These are phyloP conservation scores for Meandrina meandrites DNA, from an alignment of 92 coral and sea anemone genomes.

Conservation along the genomic window DNA sequence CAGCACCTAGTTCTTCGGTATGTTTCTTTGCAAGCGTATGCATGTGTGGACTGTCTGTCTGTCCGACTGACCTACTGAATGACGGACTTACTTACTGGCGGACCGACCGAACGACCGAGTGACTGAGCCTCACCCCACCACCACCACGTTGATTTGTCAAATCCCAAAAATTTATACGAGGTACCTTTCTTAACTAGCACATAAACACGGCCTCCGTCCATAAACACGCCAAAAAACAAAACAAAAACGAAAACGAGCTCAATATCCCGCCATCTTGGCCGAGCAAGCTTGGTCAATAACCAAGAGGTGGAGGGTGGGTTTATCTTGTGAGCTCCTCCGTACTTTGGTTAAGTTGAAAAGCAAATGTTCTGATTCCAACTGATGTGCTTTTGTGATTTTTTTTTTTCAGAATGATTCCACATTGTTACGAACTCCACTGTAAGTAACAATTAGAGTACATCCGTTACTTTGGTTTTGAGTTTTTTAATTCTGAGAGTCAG, in stretches of 20 bases:
- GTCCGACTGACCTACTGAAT: neutral
- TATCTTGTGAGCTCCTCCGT: neutral
- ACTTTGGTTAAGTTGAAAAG: neutral
- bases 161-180: too few relatives aligned
- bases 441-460: neutral
- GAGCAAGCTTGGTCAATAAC: too few relatives aligned
- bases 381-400: neutral
- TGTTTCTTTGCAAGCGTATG: neutral
- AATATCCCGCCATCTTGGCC: too few relatives aligned
- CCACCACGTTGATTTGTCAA: too few relatives aligned
- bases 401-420: neutral
- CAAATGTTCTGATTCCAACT: neutral
- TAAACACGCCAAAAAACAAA: too few relatives aligned
- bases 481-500: neutral
- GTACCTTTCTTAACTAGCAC: too few relatives aligned
- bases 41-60: neutral
- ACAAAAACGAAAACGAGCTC: too few relatives aligned
- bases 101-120: too few relatives aligned
- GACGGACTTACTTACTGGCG: too few relatives aligned
- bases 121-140: too few relatives aligned
- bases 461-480: neutral
- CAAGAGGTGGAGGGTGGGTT: neutral
- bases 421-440: conserved; percentile 23
- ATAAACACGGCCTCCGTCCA: too few relatives aligned
- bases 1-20: conserved; percentile 12